These are phyloP conservation scores for Orthosia incerta DNA, from an alignment of 2,888 invertebrate genomes.

Conservation along the genomic window DNA sequence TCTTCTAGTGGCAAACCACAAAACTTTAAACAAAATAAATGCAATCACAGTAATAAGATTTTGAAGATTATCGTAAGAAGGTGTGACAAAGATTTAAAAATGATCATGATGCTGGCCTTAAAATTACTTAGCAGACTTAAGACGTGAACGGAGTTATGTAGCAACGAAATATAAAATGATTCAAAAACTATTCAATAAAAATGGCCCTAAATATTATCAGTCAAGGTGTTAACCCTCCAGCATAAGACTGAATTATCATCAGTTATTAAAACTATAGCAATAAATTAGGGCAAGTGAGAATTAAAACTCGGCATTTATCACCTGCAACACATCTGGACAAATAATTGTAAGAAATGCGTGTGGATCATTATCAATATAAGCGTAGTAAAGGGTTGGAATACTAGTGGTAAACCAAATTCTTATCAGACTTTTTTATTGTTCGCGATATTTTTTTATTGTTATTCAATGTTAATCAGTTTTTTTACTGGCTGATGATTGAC, in stretches of 20 bases:
- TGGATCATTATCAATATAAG: slow-evolving; percentile 26
- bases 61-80: too few relatives aligned
- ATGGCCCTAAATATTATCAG: slow-evolving; percentile 6
- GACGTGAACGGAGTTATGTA: too few relatives aligned
- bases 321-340: slow-evolving; percentile 55
- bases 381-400: slow-evolving; percentile 11
- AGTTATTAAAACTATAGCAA: slow-evolving; percentile 36
- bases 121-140: too few relatives aligned
- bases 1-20: too few relatives aligned
- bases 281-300: slow-evolving; percentile 22
- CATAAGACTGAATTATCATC: slow-evolving; percentile 17
- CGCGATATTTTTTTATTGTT: neutral
- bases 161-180: neutral
- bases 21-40: too few relatives aligned
- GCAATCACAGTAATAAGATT: too few relatives aligned
- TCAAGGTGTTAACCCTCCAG: slow-evolving; percentile 33
- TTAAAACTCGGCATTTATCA: slow-evolving; percentile 45
- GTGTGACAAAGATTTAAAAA: too few relatives aligned
- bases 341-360: slow-evolving; percentile 39
- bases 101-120: too few relatives aligned
- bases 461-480: neutral
- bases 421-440: neutral
- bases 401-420: slow-evolving; percentile 6
- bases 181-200: neutral
- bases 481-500: neutral